phyloP scores from a whole-genome alignment of 1,140 invertebrate species.

The Drosophila quadrilineata region DNA sequence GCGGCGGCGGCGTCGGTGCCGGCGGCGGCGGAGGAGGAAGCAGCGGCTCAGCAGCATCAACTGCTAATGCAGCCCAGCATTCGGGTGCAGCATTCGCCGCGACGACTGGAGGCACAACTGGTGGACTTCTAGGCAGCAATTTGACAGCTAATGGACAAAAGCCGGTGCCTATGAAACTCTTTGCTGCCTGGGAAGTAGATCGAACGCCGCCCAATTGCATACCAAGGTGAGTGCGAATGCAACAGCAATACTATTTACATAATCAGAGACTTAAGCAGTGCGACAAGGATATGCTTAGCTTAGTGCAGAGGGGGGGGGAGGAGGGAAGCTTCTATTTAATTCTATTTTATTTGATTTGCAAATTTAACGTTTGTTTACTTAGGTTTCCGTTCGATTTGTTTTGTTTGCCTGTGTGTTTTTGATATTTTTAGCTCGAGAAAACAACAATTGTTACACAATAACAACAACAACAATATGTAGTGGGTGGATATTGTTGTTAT shows the following conservation, averaged over 20 bases:
- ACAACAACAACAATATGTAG: conserved; percentile 28
- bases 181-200: conserved; percentile 98
- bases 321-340: background rate
- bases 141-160: conserved; percentile 82
- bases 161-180: conserved; percentile 98
- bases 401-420: conserved; percentile 8
- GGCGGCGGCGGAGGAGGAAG: conserved; percentile 7
- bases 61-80: conserved; percentile 32
- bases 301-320: background rate
- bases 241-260: conserved; percentile 15
- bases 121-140: conserved; percentile 12
- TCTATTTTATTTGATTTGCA: conserved; percentile 1
- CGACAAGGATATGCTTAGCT: background rate
- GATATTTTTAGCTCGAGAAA: conserved; percentile 50
- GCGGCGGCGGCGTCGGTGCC: conserved; percentile 18
- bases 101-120: conserved; percentile 6
- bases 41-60: conserved; percentile 22
- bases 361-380: conserved; percentile 10
- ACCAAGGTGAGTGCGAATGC: conserved; percentile 88
- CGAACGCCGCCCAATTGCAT: conserved; percentile 97
- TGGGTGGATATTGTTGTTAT: conserved; percentile 1
- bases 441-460: conserved; percentile 30
- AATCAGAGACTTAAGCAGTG: too few species aligned
- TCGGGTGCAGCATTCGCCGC: conserved; percentile 25
- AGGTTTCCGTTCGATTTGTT: conserved; percentile 34